Evolutionary conservation across 2,888 invertebrate species (phyloP), one percentile per base, ranked within the genome.

Genomic region (Apodemia mormo): DNA sequence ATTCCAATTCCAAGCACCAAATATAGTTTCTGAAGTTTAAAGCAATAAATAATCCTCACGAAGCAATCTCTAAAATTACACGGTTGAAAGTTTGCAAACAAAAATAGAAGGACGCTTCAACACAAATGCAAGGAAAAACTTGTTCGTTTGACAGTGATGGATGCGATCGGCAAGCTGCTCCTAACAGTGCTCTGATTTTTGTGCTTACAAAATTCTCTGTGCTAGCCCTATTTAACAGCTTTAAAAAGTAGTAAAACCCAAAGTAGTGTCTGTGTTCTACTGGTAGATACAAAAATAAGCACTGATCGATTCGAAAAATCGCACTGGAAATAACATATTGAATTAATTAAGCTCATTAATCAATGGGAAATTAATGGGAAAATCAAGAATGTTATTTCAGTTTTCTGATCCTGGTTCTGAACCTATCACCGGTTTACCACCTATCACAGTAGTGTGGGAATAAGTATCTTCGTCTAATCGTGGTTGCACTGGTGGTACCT

Each of bases 141-240:
- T 88, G 85, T 79, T 84, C 78, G 73, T 73, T 74, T 87, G 92
- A 91, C 92, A 83, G 83, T 92, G 92, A 92, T 92, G 85, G 90
- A 92, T 92, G 91, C 81, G 82, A 79, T 78, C 78, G 79, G 81
- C 83, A 79, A 82, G 80, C 79, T 82, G 72, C 67, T 81, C 83
- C 85, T 77, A 80, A 82, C 82, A 82, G 79, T 79, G 78, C 79
- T 82, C 76, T 76, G 77, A 72, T 73, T 73, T 84, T 82, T 86
- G 84, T 80, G 82, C 80, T 66, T 29, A 71, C 43, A 40, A 67
- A 14, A 67, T 52, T 49, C n/a, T 54, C 52, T 52, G n/a, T 33
- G 29, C 52, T 30, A 49, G 33, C 7, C 12, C n/a, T 52, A 52
- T 52, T 52, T 52, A 52, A 49, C 49, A 52, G n/a, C 1, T 52